Base-by-base conservation (phyloP, 2,888 invertebrate genomes). In the Polyommatus icarus region DNA sequence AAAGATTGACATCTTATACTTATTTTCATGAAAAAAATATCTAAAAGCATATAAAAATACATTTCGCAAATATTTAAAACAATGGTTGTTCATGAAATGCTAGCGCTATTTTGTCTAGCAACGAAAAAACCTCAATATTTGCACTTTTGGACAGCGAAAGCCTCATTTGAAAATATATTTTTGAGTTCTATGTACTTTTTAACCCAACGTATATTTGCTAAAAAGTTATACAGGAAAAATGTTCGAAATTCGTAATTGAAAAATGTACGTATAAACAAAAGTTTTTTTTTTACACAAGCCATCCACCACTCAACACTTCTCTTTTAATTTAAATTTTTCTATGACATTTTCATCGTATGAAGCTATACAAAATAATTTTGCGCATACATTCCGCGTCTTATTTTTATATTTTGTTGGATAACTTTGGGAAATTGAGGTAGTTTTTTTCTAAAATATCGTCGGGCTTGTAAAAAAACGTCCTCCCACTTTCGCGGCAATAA, bases 261-360 rank as follows among this genome's bases (percentile, higher is more conserved):
- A 75, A 32, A 75, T 54, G 54, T 75, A 75, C 75, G 75, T 75
- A 50, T 54, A 54, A 75, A 24, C 54, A 75, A 75, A 75, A 75
- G 75, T 75, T 75, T 75, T 50, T 73, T 72, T 75, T 75, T 67
- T 67, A 75, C 50, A 50, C 50, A 54, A 24, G 24, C 75, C 54
- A 75, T 54, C 75, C 75, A 32, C 29, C 24, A 75, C 50, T 75
- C 75, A 54, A 75, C 50, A 75, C 50, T 75, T 75, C 75, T 75
- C 75, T 75, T 75, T 75, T 75, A 75, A 75, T 75, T 75, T 75
- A 75, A 75, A 75, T 32, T 54, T 75, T 75, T 75, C 75, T 75
- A 75, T 75, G 75, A 75, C 75, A 75, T 75, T 75, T 75, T 75
- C 24, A 7, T 54, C 46, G 75, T n/a, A 75, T 15, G 29, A 75